phyloP scores from a whole-genome alignment of 2,113 vertebrate species.

The Calyptommatus sinebrachiatus region DNA sequence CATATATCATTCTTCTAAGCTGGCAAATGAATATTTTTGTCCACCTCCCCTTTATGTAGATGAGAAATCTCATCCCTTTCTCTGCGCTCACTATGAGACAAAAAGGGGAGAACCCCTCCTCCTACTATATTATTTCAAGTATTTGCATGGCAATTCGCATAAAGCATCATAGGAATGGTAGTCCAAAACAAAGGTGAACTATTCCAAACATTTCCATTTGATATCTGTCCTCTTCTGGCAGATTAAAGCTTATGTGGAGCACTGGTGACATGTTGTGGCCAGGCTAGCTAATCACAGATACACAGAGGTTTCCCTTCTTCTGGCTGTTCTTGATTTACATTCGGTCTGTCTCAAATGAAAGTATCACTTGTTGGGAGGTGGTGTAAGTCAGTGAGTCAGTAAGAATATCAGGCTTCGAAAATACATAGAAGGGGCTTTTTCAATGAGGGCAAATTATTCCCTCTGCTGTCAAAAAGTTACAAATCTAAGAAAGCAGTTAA shows the following conservation, averaged over 20 bases:
- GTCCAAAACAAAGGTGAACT: too few relatives aligned
- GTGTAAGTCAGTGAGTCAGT: background rate
- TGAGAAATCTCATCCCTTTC: background rate
- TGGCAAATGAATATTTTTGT: background rate
- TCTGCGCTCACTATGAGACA: background rate
- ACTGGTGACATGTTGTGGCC: conserved; percentile 66
- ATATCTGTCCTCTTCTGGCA: background rate
- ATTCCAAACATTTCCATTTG: rapidly evolving
- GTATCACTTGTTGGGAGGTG: rapidly evolving
- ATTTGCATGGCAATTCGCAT: too few relatives aligned
- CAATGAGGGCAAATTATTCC: background rate
- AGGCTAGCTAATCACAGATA: conserved; percentile 54
- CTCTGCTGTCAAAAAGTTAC: background rate
- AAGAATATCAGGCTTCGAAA: rapidly evolving
- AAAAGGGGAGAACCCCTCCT: background rate
- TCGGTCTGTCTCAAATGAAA: background rate
- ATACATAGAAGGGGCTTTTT: background rate
- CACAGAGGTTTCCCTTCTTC: background rate
- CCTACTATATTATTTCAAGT: background rate
- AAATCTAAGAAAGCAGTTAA: background rate
- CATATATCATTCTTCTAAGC: too few relatives aligned
- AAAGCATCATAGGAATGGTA: too few relatives aligned
- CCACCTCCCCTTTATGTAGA: background rate
- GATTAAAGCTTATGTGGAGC: conserved; percentile 57
- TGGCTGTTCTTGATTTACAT: background rate